These are phyloP conservation scores for Sinocyclocheilus anophthalmus DNA, from an alignment of 2,113 vertebrate genomes.

Conservation along the genomic window DNA sequence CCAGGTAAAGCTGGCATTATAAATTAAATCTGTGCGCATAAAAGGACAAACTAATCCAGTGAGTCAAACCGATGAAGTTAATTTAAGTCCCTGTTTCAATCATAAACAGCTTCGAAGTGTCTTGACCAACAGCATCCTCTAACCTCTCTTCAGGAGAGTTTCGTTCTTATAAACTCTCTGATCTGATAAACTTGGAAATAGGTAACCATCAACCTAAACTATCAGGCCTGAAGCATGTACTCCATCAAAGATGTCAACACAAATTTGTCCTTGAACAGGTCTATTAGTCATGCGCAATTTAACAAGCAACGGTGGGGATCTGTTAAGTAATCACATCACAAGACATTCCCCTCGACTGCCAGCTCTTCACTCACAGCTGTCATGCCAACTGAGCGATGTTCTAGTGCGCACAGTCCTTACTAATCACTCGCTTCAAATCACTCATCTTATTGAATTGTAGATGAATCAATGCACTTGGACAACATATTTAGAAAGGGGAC, in stretches of 20 bases:
- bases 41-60: constrained; percentile 31
- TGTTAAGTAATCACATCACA: constrained; percentile 39
- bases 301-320: constrained; percentile 32
- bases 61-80: not conserved
- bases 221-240: constrained; percentile 8
- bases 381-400: constrained; percentile 19
- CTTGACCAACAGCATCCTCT: not conserved
- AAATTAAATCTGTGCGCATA: constrained; percentile 21
- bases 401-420: constrained; percentile 10
- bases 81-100: not conserved
- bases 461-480: not conserved
- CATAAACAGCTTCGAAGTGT: constrained; percentile 11
- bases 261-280: constrained; percentile 43
- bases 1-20: constrained; percentile 9
- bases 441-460: constrained; percentile 7
- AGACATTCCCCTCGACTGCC: constrained; percentile 22
- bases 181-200: not conserved
- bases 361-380: constrained; percentile 34
- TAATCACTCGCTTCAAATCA: not conserved
- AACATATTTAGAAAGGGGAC: not conserved
- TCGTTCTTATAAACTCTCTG: not conserved
- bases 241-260: constrained; percentile 39
- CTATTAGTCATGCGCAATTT: constrained; percentile 50
- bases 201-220: constrained; percentile 7
- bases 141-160: not conserved